These are phyloP conservation scores for Synanthedon andrenaeformis DNA, from an alignment of 2,888 invertebrate genomes.

Conservation along the genomic window DNA sequence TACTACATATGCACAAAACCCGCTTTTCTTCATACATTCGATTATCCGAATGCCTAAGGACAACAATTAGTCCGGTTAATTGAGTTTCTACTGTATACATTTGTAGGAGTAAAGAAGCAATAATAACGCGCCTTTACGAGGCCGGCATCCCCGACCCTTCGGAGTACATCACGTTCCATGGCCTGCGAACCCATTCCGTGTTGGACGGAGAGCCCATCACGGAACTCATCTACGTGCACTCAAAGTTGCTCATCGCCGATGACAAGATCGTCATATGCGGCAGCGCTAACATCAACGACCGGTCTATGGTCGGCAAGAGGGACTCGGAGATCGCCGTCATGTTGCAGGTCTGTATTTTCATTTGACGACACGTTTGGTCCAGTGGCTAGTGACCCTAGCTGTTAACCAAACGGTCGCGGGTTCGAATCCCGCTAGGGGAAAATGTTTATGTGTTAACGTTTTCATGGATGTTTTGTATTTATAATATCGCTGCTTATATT, in stretches of 20 bases:
- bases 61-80: no score
- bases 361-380: neutral
- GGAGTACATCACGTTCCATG: slow-evolving; percentile 92
- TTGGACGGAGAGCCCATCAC: slow-evolving; percentile 87
- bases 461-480: no score
- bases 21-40: no score
- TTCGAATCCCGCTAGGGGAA: no score
- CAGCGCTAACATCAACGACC: slow-evolving; percentile 97
- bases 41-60: no score
- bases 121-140: slow-evolving; percentile 80
- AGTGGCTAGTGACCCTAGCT: no score
- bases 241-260: slow-evolving; percentile 95
- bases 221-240: slow-evolving; percentile 97
- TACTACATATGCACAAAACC: no score
- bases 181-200: slow-evolving; percentile 83
- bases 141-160: slow-evolving; percentile 84
- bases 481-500: no score
- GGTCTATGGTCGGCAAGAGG: slow-evolving; percentile 92
- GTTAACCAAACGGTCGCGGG: no score
- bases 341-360: slow-evolving; percentile 73
- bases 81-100: no score
- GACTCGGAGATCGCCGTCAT: slow-evolving; percentile 95
- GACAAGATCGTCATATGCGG: slow-evolving; percentile 94
- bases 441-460: no score
- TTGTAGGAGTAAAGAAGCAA: slow-evolving; percentile 83